Evolutionary conservation across 2,797 vertebrate genomes (phyloP).

Genomic region (Myoxocephalus aenaeus): DNA sequence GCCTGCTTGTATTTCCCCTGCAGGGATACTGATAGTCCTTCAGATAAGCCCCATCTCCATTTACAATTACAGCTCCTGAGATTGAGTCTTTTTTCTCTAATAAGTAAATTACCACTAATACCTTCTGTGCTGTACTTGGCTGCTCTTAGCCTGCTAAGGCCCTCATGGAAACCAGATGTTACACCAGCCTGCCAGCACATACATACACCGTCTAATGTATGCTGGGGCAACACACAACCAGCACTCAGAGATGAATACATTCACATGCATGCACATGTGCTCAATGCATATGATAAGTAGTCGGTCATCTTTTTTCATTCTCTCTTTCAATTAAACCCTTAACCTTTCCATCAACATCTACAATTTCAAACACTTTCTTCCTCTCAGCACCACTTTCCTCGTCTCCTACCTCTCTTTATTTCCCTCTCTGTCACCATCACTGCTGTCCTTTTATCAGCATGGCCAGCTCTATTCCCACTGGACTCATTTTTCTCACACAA

Average conservation of each 20-base stretch:
- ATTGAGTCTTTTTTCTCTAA: conserved; percentile 89
- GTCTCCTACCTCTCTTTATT: conserved; percentile 58
- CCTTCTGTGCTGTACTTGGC: conserved; percentile 92
- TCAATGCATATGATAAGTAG: conserved; percentile 49
- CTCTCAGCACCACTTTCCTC: conserved; percentile 47
- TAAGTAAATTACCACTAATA: conserved; percentile 98
- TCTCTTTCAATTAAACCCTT: conserved; percentile 34
- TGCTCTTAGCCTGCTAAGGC: conserved; percentile 88
- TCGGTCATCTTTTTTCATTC: conserved; percentile 36
- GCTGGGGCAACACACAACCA: conserved; percentile 46
- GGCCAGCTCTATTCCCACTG: conserved; percentile 66
- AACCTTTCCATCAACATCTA: conserved; percentile 31
- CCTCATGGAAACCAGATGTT: conserved; percentile 94
- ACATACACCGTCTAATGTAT: conserved; percentile 54
- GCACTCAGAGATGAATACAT: conserved; percentile 41
- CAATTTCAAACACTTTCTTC: conserved; percentile 43
- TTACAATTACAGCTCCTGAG: conserved; percentile 91
- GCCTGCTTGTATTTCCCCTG: conserved; percentile 73
- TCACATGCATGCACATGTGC: conserved; percentile 52
- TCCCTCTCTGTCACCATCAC: conserved; percentile 60
- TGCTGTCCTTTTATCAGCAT: conserved; percentile 62
- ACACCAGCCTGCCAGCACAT: conserved; percentile 61
- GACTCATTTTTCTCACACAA: conserved; percentile 78
- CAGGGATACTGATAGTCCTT: conserved; percentile 75
- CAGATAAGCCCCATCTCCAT: conserved; percentile 83